Evolutionary conservation across 1,140 invertebrate genomes (phyloP).

Genomic region (Ladona fulva): DNA sequence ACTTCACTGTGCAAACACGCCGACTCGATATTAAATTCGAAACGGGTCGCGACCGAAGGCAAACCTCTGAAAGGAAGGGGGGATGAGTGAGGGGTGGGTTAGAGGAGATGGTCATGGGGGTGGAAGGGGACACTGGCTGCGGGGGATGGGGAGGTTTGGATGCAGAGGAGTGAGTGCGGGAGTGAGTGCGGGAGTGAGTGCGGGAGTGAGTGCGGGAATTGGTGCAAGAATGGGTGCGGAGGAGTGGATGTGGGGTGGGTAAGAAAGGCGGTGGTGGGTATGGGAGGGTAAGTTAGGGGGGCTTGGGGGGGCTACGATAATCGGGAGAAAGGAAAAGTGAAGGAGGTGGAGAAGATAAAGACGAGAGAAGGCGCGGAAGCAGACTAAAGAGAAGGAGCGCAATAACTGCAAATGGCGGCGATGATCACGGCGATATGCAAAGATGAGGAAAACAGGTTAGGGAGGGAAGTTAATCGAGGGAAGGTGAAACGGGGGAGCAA

Average conservation of each 20-base stretch:
- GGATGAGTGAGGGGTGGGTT: not conserved
- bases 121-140: not conserved
- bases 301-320: too few relatives aligned
- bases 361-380: too few relatives aligned
- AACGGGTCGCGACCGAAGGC: not conserved
- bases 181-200: not conserved
- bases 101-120: not conserved
- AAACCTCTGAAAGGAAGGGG: not conserved
- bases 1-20: not conserved
- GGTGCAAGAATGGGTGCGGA: not conserved
- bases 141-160: not conserved
- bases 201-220: not conserved
- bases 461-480: too few relatives aligned
- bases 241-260: not conserved
- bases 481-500: too few relatives aligned
- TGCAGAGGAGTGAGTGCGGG: not conserved
- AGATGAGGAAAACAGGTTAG: too few relatives aligned
- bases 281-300: not conserved
- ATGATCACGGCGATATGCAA: too few relatives aligned
- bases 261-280: not conserved
- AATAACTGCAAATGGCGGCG: too few relatives aligned
- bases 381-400: too few relatives aligned
- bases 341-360: too few relatives aligned
- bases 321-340: too few relatives aligned
- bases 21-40: conserved; percentile 1